These are phyloP conservation scores for Enchytraeus crypticus DNA, from an alignment of 2,888 invertebrate genomes.

Conservation along the genomic window DNA sequence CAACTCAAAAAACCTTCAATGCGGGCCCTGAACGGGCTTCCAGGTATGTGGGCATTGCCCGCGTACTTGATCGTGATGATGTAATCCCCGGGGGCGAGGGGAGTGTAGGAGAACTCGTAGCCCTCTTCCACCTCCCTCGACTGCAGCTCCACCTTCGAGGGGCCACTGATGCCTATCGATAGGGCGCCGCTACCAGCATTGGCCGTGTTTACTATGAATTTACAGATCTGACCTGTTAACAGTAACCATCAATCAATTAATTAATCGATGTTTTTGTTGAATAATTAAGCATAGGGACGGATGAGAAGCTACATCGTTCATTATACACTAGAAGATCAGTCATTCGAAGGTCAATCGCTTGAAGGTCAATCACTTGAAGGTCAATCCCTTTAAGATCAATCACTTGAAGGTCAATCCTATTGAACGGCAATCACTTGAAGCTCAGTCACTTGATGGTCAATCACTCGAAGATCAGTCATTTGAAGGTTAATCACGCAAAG, in stretches of 20 bases:
- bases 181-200: conserved; percentile 90
- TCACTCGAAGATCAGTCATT: too few relatives aligned
- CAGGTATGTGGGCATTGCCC: conserved; percentile 79
- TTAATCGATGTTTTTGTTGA: too few relatives aligned
- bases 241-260: background rate
- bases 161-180: conserved; percentile 90
- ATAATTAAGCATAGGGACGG: too few relatives aligned
- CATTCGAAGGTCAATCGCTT: conserved; percentile 6
- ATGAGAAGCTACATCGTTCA: too few relatives aligned
- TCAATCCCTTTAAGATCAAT: too few relatives aligned
- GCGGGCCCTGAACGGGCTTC: conserved; percentile 84
- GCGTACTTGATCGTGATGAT: conserved; percentile 94
- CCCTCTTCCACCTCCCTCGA: conserved; percentile 95
- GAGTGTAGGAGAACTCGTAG: conserved; percentile 58
- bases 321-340: too few relatives aligned
- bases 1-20: conserved; percentile 44
- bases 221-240: conserved; percentile 66
- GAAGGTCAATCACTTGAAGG: too few relatives aligned
- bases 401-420: too few relatives aligned
- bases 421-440: too few relatives aligned
- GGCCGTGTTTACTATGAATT: conserved; percentile 91
- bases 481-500: too few relatives aligned
- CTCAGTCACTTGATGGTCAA: too few relatives aligned
- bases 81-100: conserved; percentile 89
- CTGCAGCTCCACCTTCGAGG: conserved; percentile 83